phyloP scores from a whole-genome alignment of 1,140 invertebrate species.

The Drosophila santomea region DNA sequence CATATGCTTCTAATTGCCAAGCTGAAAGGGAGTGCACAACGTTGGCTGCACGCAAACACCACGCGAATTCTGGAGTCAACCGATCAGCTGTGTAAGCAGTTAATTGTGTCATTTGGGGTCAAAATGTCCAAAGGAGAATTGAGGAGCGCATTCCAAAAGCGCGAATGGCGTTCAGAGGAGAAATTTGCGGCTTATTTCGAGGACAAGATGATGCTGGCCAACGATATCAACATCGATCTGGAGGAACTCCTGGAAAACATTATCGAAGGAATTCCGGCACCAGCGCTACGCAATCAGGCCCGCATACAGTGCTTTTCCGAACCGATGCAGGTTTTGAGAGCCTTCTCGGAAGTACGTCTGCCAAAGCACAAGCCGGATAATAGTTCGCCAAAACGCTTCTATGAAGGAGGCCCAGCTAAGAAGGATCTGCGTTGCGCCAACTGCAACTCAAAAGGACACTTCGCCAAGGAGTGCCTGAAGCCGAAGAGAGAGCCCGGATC shows the following conservation, averaged over 20 bases:
- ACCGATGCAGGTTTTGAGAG: neutral
- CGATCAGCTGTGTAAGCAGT: no score
- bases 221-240: neutral
- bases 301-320: neutral
- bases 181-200: neutral
- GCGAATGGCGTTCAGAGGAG: no score
- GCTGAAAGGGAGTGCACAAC: neutral
- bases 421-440: neutral
- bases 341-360: neutral
- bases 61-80: neutral
- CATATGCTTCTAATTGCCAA: neutral
- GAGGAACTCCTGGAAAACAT: neutral
- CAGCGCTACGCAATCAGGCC: neutral
- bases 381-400: neutral
- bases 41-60: no score
- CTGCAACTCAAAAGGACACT: no score
- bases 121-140: no score
- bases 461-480: no score
- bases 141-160: no score
- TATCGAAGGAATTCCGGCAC: neutral
- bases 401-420: neutral
- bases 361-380: neutral
- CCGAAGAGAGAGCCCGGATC: no score
- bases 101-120: no score
- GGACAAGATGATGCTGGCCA: conserved; percentile 1